A percentile compares a stretch with the other conserved stretches of the same genome.
phyloP scores from a whole-genome alignment of 37 sponge, comb jelly and placozoan species.

The Ephydatia muelleri region DNA sequence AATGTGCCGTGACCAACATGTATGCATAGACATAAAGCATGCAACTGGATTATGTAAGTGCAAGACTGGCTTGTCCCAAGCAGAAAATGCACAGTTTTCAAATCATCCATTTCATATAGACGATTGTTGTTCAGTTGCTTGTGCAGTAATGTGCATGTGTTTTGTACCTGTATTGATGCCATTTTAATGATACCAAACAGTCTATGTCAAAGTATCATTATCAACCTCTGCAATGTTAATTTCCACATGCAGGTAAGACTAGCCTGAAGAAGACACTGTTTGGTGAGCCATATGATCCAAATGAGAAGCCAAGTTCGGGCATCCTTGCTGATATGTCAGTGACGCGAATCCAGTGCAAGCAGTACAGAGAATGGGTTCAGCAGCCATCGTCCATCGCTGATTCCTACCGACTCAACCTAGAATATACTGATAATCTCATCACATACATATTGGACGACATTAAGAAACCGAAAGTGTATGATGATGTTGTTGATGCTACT shows the following conservation, averaged over 20 bases:
- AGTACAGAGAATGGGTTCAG: constrained; percentile 73
- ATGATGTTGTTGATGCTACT: constrained; percentile 19
- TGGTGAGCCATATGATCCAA: constrained; percentile 55
- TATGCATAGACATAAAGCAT: too few species aligned
- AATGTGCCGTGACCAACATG: too few species aligned
- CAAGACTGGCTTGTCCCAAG: too few species aligned
- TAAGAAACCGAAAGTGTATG: constrained; percentile 30
- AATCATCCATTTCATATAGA: too few species aligned
- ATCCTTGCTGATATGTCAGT: constrained; percentile 69
- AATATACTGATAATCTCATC: constrained; percentile 70
- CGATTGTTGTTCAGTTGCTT: too few species aligned
- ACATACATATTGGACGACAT: constrained; percentile 64
- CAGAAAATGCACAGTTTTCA: too few species aligned
- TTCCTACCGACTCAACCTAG: constrained; percentile 68
- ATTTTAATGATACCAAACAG: too few species aligned
- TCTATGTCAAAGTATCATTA: neutral
- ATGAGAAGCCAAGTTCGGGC: constrained; percentile 48
- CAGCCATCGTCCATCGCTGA: constrained; percentile 68
- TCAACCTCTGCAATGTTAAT: neutral
- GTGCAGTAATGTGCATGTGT: too few species aligned
- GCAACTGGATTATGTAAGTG: too few species aligned
- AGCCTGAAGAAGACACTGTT: constrained; percentile 74
- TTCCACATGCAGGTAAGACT: constrained; percentile 50
- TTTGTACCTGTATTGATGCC: too few species aligned
- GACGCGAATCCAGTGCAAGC: constrained; percentile 53